Evolutionary conservation across 1,140 invertebrate genomes (phyloP).

Genomic region (Apis mellifera): DNA sequence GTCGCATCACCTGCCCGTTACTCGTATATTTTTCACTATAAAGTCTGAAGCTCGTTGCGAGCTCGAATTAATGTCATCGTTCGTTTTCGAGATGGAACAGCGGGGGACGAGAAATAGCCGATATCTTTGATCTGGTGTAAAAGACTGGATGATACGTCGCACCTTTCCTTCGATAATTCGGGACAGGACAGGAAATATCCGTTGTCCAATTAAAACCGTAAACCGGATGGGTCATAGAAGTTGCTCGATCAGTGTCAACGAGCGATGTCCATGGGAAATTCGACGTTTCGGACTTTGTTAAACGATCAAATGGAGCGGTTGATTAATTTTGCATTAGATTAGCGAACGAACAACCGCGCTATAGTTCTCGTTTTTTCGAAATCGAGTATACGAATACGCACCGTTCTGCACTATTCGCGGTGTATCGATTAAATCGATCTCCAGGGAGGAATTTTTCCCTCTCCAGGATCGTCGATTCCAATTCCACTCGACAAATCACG

Average conservation of each 20-base stretch:
- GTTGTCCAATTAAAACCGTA: constrained; percentile 8
- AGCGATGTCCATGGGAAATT: not conserved
- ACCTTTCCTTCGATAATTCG: constrained; percentile 51
- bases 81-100: not conserved
- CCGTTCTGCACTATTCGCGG: not conserved
- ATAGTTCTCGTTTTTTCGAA: constrained; percentile 3
- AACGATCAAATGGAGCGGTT: constrained; percentile 23
- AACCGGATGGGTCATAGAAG: not conserved
- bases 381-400: not conserved
- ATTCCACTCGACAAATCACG: constrained; percentile 15
- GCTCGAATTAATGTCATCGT: constrained; percentile 24
- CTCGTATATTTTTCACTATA: constrained; percentile 66
- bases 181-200: not conserved
- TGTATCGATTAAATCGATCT: constrained; percentile 48
- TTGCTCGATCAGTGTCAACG: not conserved
- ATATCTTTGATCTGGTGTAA: constrained; percentile 47
- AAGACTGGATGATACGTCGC: constrained; percentile 57
- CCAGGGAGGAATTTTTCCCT: constrained; percentile 30
- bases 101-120: not conserved
- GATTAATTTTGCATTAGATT: constrained; percentile 55
- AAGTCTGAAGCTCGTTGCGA: constrained; percentile 35
- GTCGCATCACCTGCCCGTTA: constrained; percentile 64
- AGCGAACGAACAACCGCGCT: constrained; percentile 6
- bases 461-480: not conserved
- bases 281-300: not conserved